phyloP scores from a whole-genome alignment of 1,140 invertebrate species.

The Hyles vespertilio region DNA sequence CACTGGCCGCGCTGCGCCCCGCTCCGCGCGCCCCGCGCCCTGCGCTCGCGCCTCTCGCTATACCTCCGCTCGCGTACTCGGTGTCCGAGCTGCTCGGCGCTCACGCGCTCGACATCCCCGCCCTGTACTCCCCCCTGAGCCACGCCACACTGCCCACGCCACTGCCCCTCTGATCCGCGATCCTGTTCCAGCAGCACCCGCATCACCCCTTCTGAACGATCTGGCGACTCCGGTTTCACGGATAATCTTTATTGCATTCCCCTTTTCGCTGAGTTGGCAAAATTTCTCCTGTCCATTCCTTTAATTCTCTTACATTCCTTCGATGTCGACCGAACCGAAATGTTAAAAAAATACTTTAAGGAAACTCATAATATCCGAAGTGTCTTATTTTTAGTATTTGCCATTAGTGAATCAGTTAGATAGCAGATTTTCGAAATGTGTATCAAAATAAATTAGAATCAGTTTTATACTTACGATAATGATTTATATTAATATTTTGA shows the following conservation, averaged over 20 bases:
- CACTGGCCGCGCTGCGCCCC: slow-evolving; percentile 68
- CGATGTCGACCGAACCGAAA: too few species aligned
- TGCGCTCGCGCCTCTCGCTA: slow-evolving; percentile 58
- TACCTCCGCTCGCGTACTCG: slow-evolving; percentile 64
- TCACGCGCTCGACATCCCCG: slow-evolving; percentile 68
- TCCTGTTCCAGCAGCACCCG: slow-evolving; percentile 70
- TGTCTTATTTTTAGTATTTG: slow-evolving; percentile 73
- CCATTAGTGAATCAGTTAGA: slow-evolving; percentile 66
- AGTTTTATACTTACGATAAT: slow-evolving; percentile 42
- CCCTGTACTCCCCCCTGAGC: slow-evolving; percentile 64
- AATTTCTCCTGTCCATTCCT: slow-evolving; percentile 47
- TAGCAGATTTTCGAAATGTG: slow-evolving; percentile 70
- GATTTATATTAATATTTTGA: slow-evolving; percentile 40
- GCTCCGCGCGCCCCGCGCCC: slow-evolving; percentile 55
- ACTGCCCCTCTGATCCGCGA: slow-evolving; percentile 82
- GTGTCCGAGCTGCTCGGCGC: slow-evolving; percentile 69
- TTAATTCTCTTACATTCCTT: slow-evolving; percentile 62
- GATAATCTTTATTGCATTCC: slow-evolving; percentile 25
- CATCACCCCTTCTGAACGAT: slow-evolving; percentile 61
- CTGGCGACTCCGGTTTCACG: not conserved
- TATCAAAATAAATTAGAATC: slow-evolving; percentile 61
- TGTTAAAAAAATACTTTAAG: slow-evolving; percentile 38
- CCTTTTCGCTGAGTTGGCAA: slow-evolving; percentile 31
- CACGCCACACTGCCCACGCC: slow-evolving; percentile 59
- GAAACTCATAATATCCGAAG: slow-evolving; percentile 68